Evolutionary conservation across 2,888 invertebrate species (phyloP).

Genomic region (Thymelicus sylvestris): DNA sequence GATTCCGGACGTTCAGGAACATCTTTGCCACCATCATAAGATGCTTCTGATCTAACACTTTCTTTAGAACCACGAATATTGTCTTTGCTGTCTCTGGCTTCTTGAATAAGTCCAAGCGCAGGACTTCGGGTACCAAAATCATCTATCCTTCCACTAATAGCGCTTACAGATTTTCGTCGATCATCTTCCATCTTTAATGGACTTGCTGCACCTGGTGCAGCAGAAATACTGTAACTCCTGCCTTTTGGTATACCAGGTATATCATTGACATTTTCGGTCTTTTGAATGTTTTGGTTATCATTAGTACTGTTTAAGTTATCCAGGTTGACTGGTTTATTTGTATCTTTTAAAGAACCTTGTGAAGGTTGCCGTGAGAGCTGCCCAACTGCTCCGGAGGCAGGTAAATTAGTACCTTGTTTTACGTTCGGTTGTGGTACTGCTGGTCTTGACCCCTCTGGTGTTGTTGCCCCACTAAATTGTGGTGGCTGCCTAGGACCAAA

Average conservation of each 20-base stretch:
- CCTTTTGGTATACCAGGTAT: constrained; percentile 76
- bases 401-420: constrained; percentile 57
- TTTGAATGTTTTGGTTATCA: constrained; percentile 65
- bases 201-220: constrained; percentile 77
- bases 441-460: constrained; percentile 67
- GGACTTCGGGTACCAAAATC: constrained; percentile 69
- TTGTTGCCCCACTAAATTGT: constrained; percentile 59
- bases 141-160: constrained; percentile 73
- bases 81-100: constrained; percentile 76
- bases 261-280: constrained; percentile 70
- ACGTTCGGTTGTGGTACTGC: constrained; percentile 62
- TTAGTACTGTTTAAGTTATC: constrained; percentile 67
- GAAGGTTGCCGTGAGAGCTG: constrained; percentile 74
- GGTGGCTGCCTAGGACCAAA: constrained; percentile 79
- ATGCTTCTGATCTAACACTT: constrained; percentile 68
- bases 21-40: constrained; percentile 62
- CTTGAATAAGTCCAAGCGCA: constrained; percentile 77
- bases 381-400: constrained; percentile 49
- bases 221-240: constrained; percentile 82
- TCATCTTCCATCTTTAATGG: constrained; percentile 78
- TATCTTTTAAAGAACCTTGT: constrained; percentile 70
- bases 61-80: constrained; percentile 74
- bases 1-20: constrained; percentile 73
- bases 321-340: constrained; percentile 77
- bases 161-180: constrained; percentile 78